Base-by-base conservation (phyloP, 2,797 vertebrate species). In the Enteromius argenteus region DNA sequence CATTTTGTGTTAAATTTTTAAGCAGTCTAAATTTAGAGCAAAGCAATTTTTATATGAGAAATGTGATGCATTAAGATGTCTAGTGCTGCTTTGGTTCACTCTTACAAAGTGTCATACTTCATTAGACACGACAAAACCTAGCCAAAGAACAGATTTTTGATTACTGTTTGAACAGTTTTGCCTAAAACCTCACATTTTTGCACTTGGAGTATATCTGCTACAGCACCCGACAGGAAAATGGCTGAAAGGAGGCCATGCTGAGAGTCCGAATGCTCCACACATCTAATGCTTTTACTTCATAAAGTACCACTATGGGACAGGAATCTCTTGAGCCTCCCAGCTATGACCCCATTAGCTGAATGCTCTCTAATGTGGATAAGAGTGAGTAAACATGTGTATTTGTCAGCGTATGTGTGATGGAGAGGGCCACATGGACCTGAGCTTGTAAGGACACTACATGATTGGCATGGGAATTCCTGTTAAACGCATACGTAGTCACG, bases 261-360 rank as follows among this genome's bases (percentile, higher is more conserved):
- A 53, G 27, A 79, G 49, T 85, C 53, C 72, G 46, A 66, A 78
- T 51, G 35, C 32, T 62, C 9, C 9, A 79, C 19, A 78, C 66
- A 86, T 39, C 53, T 68, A 77, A 86, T 85, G 85, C 83, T 68
- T 83, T 85, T 79, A 87, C 58, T 42, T 10, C 56, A 78, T 84
- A 69, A 49, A 71, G 49, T 56, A 77, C 13, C 73, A 86, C 68
- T 75, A 27, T 39, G 39, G 51, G 10, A 23, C 75, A 56, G 80
- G 56, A 42, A 62, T 68, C 74, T 87, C 79, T 46, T 56, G 68
- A 42, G 49, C 78, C 88, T 83, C 77, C 66, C 80, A 89, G 89
- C 86, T 79, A 87, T 83, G 66, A 78, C 84, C 89, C 85, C 89
- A 92, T 93, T 93, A 74, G 87, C 78, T 86, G 85, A 91, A 83